Evolutionary conservation across 2,113 vertebrate genomes (phyloP), one percentile per base, ranked within the genome.

Genomic region (Noturus placidus): DNA sequence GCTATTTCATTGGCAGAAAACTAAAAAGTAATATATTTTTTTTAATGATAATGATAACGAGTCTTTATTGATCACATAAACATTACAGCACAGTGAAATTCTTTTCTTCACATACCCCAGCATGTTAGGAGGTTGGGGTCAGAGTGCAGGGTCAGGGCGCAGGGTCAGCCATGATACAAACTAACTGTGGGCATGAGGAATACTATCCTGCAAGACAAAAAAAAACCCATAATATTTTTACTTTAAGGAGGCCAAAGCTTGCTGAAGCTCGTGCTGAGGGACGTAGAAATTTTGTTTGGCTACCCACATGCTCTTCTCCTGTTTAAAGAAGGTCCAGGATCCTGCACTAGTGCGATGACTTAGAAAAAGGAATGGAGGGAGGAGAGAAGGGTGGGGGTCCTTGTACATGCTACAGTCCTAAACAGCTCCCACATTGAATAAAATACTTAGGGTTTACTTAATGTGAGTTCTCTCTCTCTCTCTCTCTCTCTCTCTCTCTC

Each of bases 381-480:
- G 70, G 72, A 59, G 86, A 89, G 67, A 52, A 69, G 74, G 70
- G 83, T 25, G 84, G 57, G 69, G 27, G 61, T 84, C 63, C 65
- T 42, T 87, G 69, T 88, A 88, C 89, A 91, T 84, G 86, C 80
- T 76, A 8, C 74, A 25, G 50, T 76, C 72, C 70, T 86, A 77
- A 94, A 93, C 93, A 86, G 91, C 92, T 93, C 83, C 94, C 95
- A 96, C 95, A 97, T 96, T 93, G 96, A 97, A 89, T 86, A 76
- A 79, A 87, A 85, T 25, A 72, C 42, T 82, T 35, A 52, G 38
- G 83, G 83, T 84, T 88, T 89, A 89, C 79, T 83, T 89, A 88
- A 89, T 91, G 86, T 86, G 96, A 95, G 85, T 88, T 92, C 79
- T 94, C 63, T 76, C 84, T 88, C 67, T n/a, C 35, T 72, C 52